phyloP scores from a whole-genome alignment of 1,140 invertebrate genomes.

The Pissodes strobi region DNA sequence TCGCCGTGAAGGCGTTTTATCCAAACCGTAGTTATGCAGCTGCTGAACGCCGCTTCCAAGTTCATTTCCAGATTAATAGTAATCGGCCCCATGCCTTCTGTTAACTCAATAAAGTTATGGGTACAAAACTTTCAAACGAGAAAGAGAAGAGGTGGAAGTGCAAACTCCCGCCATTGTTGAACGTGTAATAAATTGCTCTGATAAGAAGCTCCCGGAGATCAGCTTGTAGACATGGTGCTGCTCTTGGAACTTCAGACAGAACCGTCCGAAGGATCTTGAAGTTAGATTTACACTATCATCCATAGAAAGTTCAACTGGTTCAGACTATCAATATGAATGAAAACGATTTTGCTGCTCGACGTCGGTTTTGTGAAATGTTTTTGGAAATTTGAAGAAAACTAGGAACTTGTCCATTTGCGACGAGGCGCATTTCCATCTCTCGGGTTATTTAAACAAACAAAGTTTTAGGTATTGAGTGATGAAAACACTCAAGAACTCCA shows the following conservation, averaged over 20 bases:
- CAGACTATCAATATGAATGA: conserved; percentile 1
- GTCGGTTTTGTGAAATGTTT: neutral
- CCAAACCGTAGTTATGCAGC: no score
- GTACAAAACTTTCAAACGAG: no score
- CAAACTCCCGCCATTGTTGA: neutral
- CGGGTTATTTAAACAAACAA: no score
- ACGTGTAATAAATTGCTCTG: neutral
- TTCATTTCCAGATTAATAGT: no score
- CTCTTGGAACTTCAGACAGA: neutral
- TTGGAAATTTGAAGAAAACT: neutral
- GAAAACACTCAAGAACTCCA: neutral
- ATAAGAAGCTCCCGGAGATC: neutral
- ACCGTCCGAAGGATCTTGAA: no score
- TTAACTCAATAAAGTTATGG: no score
- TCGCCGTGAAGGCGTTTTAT: no score
- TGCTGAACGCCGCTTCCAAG: no score
- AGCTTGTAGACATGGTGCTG: neutral
- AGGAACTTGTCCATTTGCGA: neutral
- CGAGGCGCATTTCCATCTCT: neutral
- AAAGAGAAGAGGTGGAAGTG: no score
- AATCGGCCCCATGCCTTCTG: no score
- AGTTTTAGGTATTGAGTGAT: neutral
- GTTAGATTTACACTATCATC: neutral
- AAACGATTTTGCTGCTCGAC: neutral
- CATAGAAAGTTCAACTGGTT: neutral